These are phyloP conservation scores for Polyommatus icarus DNA, from an alignment of 2,888 invertebrate genomes.

Conservation along the genomic window DNA sequence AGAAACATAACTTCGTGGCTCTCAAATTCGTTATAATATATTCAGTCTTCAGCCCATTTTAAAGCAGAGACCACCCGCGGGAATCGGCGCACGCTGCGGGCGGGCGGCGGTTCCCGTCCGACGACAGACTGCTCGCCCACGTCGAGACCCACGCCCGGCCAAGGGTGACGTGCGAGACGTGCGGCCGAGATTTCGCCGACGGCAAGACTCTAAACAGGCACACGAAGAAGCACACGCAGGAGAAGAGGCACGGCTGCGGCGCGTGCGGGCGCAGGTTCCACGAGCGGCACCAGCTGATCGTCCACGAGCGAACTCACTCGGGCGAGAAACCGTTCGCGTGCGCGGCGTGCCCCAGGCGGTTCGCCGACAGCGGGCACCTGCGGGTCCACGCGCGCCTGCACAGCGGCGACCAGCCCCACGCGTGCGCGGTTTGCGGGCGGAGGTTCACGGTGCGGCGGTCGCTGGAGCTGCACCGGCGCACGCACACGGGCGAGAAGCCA, in stretches of 20 bases:
- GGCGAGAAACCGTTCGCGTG: constrained; percentile 14
- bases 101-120: neutral
- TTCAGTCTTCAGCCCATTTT: too few species aligned
- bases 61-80: neutral
- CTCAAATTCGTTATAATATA: too few species aligned
- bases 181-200: constrained; percentile 11
- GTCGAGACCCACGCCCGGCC: neutral
- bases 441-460: constrained; percentile 46
- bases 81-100: neutral
- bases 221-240: constrained; percentile 13
- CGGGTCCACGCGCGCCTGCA: neutral
- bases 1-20: too few species aligned
- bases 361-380: neutral
- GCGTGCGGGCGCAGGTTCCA: neutral
- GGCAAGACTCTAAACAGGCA: constrained; percentile 3
- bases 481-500: neutral
- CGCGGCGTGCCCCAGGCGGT: neutral
- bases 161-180: constrained; percentile 4
- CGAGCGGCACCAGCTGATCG: neutral
- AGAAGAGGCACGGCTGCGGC: neutral
- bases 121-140: neutral
- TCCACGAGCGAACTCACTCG: neutral
- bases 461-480: neutral
- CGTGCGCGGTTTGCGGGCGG: neutral
- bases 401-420: constrained; percentile 6